Evolutionary conservation across 2,797 vertebrate species (phyloP).

Genomic region (Mallotus villosus): DNA sequence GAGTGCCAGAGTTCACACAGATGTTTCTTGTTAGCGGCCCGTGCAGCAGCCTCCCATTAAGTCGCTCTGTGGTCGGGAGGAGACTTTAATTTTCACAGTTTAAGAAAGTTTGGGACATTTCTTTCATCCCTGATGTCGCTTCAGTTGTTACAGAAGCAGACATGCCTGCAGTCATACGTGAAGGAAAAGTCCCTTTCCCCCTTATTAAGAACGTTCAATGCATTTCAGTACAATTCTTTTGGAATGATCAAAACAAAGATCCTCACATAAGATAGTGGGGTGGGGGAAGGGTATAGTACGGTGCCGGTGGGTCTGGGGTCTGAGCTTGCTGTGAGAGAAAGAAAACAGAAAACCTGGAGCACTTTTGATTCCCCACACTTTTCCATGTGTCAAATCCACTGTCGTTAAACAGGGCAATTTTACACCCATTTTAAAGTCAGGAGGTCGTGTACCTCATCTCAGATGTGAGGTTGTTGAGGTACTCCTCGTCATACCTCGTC

Average conservation of each 20-base stretch:
- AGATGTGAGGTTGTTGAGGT: slow-evolving; percentile 12
- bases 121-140: slow-evolving; percentile 5
- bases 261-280: slow-evolving; percentile 40
- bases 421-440: slow-evolving; percentile 35
- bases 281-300: slow-evolving; percentile 36
- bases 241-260: slow-evolving; percentile 20
- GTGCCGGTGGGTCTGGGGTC: slow-evolving; percentile 63
- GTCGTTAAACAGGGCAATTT: slow-evolving; percentile 54
- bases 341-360: background rate
- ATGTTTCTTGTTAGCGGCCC: slow-evolving; percentile 69
- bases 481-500: slow-evolving; percentile 18
- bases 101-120: slow-evolving; percentile 20
- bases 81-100: slow-evolving; percentile 52
- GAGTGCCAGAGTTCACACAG: slow-evolving; percentile 56
- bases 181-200: background rate
- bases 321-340: slow-evolving; percentile 49
- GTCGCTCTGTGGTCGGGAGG: slow-evolving; percentile 58
- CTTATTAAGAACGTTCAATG: background rate
- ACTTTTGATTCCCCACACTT: slow-evolving; percentile 46
- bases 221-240: background rate
- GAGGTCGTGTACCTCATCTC: slow-evolving; percentile 8
- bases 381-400: slow-evolving; percentile 63
- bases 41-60: slow-evolving; percentile 51
- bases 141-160: slow-evolving; percentile 35
- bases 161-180: background rate